Conservation (phyloP, 2,888 invertebrate genomes). For the Priocnemis perturbator region DNA sequence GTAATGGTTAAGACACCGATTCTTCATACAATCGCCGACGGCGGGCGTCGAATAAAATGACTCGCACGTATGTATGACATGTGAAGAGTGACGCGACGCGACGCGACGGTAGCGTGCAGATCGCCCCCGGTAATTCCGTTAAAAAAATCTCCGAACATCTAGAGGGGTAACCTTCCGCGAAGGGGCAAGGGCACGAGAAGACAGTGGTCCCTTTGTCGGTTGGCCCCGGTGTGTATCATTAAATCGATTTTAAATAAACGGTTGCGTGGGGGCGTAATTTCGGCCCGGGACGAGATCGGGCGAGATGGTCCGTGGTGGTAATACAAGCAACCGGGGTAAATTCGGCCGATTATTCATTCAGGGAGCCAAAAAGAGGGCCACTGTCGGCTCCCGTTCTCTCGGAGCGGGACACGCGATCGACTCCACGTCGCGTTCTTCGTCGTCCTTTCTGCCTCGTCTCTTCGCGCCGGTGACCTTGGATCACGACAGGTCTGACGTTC, state of each 20-base stretch:
- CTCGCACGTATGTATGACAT: no score
- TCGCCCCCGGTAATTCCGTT: not conserved
- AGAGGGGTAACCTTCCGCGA: slow-evolving; percentile 56
- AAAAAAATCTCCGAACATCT: no score
- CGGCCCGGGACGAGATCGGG: slow-evolving; percentile 39
- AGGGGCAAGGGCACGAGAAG: slow-evolving; percentile 35
- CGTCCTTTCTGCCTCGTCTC: slow-evolving; percentile 19
- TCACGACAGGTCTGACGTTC: slow-evolving; percentile 62
- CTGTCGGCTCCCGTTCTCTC: slow-evolving; percentile 68
- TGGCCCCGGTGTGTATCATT: slow-evolving; percentile 62
- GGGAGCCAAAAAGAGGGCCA: slow-evolving; percentile 65
- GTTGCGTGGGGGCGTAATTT: slow-evolving; percentile 67
- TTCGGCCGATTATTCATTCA: slow-evolving; percentile 69
- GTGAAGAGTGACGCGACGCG: no score
- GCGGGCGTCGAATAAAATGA: no score
- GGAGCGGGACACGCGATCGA: slow-evolving; percentile 69
- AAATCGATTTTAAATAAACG: slow-evolving; percentile 70
- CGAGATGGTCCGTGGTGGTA: slow-evolving; percentile 21
- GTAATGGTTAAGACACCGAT: no score
- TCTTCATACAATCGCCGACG: no score
- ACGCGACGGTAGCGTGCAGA: slow-evolving; percentile 30
- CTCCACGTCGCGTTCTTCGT: slow-evolving; percentile 30
- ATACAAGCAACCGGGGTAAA: slow-evolving; percentile 36
- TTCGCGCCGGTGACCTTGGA: slow-evolving; percentile 63
- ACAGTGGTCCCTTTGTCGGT: slow-evolving; percentile 35